Conservation (phyloP, 2,888 invertebrate species). For the Xestia xanthographa region DNA sequence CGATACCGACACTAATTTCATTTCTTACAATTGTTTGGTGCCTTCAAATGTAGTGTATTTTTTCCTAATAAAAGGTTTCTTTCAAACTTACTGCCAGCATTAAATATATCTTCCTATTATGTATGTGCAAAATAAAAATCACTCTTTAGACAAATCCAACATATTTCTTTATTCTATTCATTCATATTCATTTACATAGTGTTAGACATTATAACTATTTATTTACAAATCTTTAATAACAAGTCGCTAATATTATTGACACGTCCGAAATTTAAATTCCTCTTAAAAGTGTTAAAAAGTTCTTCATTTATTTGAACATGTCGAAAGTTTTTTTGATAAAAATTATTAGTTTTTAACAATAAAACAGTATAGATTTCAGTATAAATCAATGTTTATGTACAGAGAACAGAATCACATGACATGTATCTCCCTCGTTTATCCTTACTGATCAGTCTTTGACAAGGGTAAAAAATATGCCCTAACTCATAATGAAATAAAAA, state of each 20-base stretch:
- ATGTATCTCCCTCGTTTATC: conserved; percentile 64
- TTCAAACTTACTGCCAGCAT: not conserved
- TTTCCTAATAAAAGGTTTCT: not conserved
- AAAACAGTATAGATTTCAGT: conserved; percentile 48
- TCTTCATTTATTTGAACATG: conserved; percentile 28
- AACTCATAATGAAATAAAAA: conserved; percentile 69
- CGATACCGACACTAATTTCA: not conserved
- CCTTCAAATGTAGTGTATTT: not conserved
- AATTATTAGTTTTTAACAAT: conserved; percentile 49
- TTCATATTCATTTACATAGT: conserved; percentile 71
- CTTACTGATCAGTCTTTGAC: conserved; percentile 85
- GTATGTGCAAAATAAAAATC: conserved; percentile 30
- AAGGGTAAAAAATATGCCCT: conserved; percentile 77
- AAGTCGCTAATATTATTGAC: conserved; percentile 61
- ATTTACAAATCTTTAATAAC: conserved; percentile 74
- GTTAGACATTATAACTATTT: conserved; percentile 71
- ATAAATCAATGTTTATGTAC: conserved; percentile 63
- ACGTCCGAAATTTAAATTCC: conserved; percentile 59
- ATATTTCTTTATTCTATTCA: conserved; percentile 78
- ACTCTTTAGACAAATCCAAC: conserved; percentile 76
- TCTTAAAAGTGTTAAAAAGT: conserved; percentile 45
- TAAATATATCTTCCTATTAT: not conserved
- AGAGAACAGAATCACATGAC: conserved; percentile 63
- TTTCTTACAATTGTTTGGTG: not conserved
- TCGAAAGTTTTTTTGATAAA: conserved; percentile 41